Conservation (phyloP, 2,113 vertebrate species). For the Rattus rattus region DNA sequence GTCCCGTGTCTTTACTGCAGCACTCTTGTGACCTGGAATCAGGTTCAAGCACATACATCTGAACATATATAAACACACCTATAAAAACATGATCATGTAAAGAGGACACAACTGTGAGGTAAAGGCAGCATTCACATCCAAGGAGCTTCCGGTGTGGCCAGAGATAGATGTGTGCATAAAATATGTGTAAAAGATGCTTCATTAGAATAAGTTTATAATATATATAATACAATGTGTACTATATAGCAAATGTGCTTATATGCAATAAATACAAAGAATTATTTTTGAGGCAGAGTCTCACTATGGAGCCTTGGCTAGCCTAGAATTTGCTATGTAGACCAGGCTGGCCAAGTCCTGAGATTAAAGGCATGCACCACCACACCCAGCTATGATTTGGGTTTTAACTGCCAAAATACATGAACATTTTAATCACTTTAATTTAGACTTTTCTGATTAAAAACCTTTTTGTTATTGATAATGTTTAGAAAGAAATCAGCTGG, state of each 20-base stretch:
- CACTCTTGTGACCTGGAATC: not conserved
- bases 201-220: not conserved
- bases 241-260: not conserved
- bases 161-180: not conserved
- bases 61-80: not conserved
- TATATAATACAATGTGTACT: not conserved
- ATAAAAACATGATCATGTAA: not conserved
- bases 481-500: not conserved
- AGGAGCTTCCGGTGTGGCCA: not conserved
- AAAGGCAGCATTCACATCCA: not conserved
- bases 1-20: not conserved
- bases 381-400: not conserved
- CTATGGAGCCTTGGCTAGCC: not conserved
- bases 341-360: not conserved
- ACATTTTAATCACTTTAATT: constrained; percentile 15
- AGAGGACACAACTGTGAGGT: not conserved
- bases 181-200: not conserved
- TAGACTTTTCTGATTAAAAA: not conserved
- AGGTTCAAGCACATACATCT: not conserved
- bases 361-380: not conserved
- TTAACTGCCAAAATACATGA: not conserved
- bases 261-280: not conserved
- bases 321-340: not conserved
- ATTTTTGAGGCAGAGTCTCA: not conserved
- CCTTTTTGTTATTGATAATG: not conserved